Base-by-base conservation (phyloP, 2,888 invertebrate species). In the Mesoligia furuncula region DNA sequence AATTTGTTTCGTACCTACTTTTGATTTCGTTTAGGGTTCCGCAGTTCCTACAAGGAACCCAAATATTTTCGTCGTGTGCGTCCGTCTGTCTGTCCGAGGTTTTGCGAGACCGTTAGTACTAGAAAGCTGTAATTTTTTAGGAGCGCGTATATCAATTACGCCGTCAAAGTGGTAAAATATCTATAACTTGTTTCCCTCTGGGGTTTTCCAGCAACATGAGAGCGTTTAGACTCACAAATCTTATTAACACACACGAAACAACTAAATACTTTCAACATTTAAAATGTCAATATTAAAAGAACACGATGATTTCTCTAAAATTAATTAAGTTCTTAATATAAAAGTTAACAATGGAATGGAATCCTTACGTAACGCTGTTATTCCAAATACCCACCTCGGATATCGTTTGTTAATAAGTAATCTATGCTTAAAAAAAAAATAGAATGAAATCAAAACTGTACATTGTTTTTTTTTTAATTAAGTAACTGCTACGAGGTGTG, bases 331-430 rank as follows among this genome's bases (percentile, higher is more conserved):
- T 6, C 15, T 59, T 6, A n/a, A 27, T 62, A 24, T 45, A 27
- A 71, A 51, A 71, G 13, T 36, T 62, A 31, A 61, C 51, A 45
- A 51, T 75, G 27, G 45, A 45, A 51, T 75, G 27, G 45, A 17
- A 61, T 17, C 31, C 31, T 20, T 64, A n/a, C 31, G 2, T 39
- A 15, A 48, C 13, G n/a, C 48, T 64, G 31, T 51, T 79, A 72
- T 64, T 81, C 11, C 11, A 71, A 71, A 68, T 54, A 31, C 36
- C 59, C n/a, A 36, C 67, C 51, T 31, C 62, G 27, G 48, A 70
- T 36, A 79, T 36, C 42, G 48, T 79, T 62, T 42, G 45, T 72
- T 82, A 67, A 69, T 54, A 24, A 7, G 1, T 42, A 42, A 24
- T 54, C 8, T 24, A 24, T 24, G 8, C 54, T 9, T 39, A 51